These are phyloP conservation scores for Tipula confusa DNA, from an alignment of 2,888 invertebrate species.

Conservation along the genomic window DNA sequence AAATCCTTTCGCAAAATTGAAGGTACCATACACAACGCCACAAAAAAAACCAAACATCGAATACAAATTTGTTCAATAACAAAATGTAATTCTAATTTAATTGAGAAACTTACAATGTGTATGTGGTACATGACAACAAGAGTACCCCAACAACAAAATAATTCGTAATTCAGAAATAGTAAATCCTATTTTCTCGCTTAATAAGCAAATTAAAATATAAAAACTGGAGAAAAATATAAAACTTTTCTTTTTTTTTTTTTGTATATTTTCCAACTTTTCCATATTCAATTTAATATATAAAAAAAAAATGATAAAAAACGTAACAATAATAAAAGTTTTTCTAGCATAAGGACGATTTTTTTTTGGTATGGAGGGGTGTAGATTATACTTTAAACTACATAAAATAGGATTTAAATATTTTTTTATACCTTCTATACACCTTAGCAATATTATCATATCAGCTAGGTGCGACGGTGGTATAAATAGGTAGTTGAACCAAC, in stretches of 20 bases:
- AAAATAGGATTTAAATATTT: not conserved
- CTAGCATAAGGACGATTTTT: constrained; percentile 25
- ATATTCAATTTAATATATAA: not conserved
- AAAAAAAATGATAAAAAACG: not conserved
- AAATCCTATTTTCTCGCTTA: constrained; percentile 20
- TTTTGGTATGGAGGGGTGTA: not conserved
- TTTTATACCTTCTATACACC: not conserved
- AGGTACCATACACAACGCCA: too few species aligned
- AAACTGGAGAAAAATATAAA: not conserved
- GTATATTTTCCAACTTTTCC: constrained; percentile 5
- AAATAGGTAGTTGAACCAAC: not conserved
- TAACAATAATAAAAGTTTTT: not conserved
- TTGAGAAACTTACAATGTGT: not conserved
- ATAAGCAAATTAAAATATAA: constrained; percentile 12
- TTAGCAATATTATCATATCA: not conserved
- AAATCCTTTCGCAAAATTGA: not conserved
- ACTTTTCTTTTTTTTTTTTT: not conserved
- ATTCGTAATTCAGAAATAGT: not conserved
- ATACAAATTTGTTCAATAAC: not conserved
- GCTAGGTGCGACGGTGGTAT: not conserved
- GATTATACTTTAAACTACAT: not conserved
- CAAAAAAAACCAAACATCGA: not conserved
- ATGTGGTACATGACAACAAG: not conserved
- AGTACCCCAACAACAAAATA: not conserved
- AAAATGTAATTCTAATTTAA: constrained; percentile 21